Evolutionary conservation across 1,140 invertebrate species (phyloP).

Genomic region (Bombus waltoni): DNA sequence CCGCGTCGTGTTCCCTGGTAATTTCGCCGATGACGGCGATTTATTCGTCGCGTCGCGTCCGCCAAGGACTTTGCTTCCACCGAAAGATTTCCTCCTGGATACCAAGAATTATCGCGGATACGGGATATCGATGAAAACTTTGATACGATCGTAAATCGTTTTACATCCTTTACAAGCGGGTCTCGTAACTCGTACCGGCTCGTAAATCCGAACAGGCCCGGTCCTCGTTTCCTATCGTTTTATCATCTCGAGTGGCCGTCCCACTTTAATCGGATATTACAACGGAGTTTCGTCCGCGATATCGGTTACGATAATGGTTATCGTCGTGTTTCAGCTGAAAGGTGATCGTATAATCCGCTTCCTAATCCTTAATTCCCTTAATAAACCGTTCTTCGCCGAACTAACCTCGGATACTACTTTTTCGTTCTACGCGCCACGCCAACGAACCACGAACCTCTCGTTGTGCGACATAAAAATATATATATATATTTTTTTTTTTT

Average conservation of each 20-base stretch:
- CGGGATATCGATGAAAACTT: background rate
- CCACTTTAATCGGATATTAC: constrained; percentile 23
- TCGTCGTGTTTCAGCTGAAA: no score
- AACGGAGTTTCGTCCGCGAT: background rate
- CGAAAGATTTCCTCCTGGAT: background rate
- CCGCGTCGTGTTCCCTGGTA: no score
- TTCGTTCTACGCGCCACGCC: no score
- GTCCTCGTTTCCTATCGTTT: constrained; percentile 11
- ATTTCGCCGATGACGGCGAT: no score
- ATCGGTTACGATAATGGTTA: constrained; percentile 24
- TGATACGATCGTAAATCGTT: constrained; percentile 25
- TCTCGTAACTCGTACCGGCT: constrained; percentile 7
- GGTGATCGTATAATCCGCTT: no score
- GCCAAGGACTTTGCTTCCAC: background rate
- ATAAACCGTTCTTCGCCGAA: no score
- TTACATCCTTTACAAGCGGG: constrained; percentile 26
- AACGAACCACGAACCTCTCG: no score
- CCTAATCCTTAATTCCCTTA: no score
- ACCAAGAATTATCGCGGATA: background rate
- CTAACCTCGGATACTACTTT: no score
- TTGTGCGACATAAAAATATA: no score
- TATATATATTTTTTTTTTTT: no score
- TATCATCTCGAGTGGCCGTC: constrained; percentile 2
- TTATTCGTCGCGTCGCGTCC: no score
- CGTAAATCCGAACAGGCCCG: constrained; percentile 23